Evolutionary conservation across 1,140 invertebrate species (phyloP).

Genomic region (Micrasema minimum): DNA sequence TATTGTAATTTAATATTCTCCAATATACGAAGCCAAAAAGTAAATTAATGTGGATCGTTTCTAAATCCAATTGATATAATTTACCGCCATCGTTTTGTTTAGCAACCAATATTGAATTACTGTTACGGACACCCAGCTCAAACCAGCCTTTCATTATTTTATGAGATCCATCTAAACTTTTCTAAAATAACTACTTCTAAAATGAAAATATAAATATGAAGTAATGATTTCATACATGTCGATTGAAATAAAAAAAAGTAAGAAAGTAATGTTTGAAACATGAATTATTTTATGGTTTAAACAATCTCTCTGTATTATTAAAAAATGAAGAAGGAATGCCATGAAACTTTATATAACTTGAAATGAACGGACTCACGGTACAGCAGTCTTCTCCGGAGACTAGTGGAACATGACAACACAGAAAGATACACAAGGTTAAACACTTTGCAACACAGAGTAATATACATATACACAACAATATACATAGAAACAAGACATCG

Average conservation of each 20-base stretch:
- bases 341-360: conserved; percentile 39
- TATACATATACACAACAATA: conserved; percentile 28
- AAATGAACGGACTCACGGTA: conserved; percentile 48
- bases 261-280: too few relatives aligned
- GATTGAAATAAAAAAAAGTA: conserved; percentile 7
- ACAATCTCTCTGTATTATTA: too few relatives aligned
- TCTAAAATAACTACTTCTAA: conserved; percentile 24
- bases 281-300: too few relatives aligned
- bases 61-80: conserved; percentile 38
- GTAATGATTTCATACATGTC: conserved; percentile 30
- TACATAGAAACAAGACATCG: conserved; percentile 5
- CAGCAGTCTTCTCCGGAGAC: conserved; percentile 50
- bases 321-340: background rate
- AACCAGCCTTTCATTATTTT: conserved; percentile 57
- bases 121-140: conserved; percentile 63
- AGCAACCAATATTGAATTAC: conserved; percentile 40
- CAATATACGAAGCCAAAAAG: conserved; percentile 46
- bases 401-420: conserved; percentile 50
- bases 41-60: conserved; percentile 40
- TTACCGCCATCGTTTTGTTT: conserved; percentile 39
- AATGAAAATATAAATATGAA: conserved; percentile 20
- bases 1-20: conserved; percentile 23
- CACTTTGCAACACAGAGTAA: conserved; percentile 39
- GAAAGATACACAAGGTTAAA: conserved; percentile 34
- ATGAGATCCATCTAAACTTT: conserved; percentile 30